phyloP scores from a whole-genome alignment of 2,888 invertebrate genomes.

The Xylota segnis region DNA sequence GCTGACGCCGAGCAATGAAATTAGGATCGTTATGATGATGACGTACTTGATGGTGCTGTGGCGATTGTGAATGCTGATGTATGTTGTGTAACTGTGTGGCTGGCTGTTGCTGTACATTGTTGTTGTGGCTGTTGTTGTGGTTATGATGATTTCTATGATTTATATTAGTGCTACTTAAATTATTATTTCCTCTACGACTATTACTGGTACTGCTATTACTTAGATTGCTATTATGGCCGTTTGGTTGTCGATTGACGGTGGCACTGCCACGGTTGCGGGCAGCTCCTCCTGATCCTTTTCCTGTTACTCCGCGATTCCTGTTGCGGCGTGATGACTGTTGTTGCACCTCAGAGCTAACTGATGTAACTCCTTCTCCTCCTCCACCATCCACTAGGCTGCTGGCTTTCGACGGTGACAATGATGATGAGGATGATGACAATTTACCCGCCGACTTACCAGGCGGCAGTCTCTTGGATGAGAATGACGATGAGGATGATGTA shows the following conservation, averaged over 20 bases:
- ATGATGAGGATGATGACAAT: constrained; percentile 44
- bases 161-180: constrained; percentile 82
- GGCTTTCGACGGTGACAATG: constrained; percentile 57
- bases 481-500: constrained; percentile 71
- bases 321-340: constrained; percentile 62
- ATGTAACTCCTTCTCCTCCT: constrained; percentile 76
- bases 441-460: constrained; percentile 62
- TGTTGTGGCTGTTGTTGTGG: constrained; percentile 73
- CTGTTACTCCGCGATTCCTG: constrained; percentile 48
- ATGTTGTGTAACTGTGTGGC: constrained; percentile 70
- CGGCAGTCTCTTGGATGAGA: constrained; percentile 70
- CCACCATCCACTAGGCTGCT: constrained; percentile 80
- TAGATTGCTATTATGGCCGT: constrained; percentile 80
- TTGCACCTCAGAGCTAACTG: constrained; percentile 65
- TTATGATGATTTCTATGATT: constrained; percentile 78
- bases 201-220: constrained; percentile 78
- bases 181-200: constrained; percentile 78
- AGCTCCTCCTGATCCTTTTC: constrained; percentile 38
- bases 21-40: constrained; percentile 83
- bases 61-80: constrained; percentile 78
- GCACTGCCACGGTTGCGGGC: constrained; percentile 74
- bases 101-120: constrained; percentile 77
- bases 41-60: constrained; percentile 82
- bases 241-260: constrained; percentile 77
- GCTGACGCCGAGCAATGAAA: constrained; percentile 81